A percentile compares a stretch with the other conserved stretches of the same genome.
These are phyloP conservation scores for Drosophila diplacantha DNA, from an alignment of 2,888 invertebrate genomes.

Conservation along the genomic window DNA sequence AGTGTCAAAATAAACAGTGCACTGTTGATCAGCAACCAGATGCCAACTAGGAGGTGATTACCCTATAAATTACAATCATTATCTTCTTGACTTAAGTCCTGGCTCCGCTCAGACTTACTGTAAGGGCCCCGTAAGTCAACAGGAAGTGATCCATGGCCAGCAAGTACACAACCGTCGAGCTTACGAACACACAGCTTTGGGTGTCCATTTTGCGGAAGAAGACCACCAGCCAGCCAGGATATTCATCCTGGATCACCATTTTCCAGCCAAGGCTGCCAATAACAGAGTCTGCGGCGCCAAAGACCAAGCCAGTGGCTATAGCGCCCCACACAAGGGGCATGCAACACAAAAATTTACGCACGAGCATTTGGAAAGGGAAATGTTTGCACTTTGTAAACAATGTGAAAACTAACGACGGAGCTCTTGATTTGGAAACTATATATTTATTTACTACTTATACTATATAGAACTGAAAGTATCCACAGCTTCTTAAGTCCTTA, in stretches of 20 bases:
- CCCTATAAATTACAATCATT: neutral
- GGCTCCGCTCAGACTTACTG: slow-evolving; percentile 20
- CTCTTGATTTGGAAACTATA: neutral
- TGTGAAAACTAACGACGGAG: neutral
- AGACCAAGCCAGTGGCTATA: slow-evolving; percentile 20
- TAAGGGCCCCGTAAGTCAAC: slow-evolving; percentile 26
- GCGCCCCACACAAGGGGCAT: slow-evolving; percentile 30
- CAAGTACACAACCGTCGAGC: slow-evolving; percentile 6
- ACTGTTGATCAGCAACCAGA: slow-evolving; percentile 40
- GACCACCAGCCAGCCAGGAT: neutral
- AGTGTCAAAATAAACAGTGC: slow-evolving; percentile 36
- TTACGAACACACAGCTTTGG: slow-evolving; percentile 8
- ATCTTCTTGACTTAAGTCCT: neutral
- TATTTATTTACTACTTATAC: neutral
- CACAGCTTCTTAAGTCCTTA: too few species aligned
- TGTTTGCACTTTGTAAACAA: neutral
- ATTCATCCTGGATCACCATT: neutral
- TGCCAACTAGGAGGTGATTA: slow-evolving; percentile 15
- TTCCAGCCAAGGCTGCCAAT: slow-evolving; percentile 11
- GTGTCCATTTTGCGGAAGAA: slow-evolving; percentile 36
- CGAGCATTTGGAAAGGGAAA: slow-evolving; percentile 14
- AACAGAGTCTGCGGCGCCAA: slow-evolving; percentile 10
- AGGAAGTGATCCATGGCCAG: slow-evolving; percentile 23
- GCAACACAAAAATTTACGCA: slow-evolving; percentile 34
- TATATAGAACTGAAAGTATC: neutral